These are phyloP conservation scores for Calcarius ornatus DNA, from an alignment of 2,113 vertebrate genomes.

Conservation along the genomic window DNA sequence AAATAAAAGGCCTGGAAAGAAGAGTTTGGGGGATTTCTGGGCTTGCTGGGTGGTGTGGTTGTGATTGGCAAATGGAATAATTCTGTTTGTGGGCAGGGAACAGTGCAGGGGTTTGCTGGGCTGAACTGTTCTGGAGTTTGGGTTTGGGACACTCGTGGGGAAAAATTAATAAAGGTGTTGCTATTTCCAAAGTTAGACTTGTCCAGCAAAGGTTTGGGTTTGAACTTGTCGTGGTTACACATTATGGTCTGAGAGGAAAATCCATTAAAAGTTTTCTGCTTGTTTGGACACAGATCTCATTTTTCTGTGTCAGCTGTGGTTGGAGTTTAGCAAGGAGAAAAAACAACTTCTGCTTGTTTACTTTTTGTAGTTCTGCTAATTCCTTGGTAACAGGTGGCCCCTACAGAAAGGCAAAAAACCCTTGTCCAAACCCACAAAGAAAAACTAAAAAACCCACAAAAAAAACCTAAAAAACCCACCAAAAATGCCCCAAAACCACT, in stretches of 20 bases:
- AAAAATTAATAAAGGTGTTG: not conserved
- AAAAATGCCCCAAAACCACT: accelerated
- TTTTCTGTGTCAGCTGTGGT: not conserved
- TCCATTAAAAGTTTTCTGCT: not conserved
- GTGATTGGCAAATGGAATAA: not conserved
- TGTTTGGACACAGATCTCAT: not conserved
- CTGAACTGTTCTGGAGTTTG: not conserved
- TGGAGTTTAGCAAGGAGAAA: not conserved
- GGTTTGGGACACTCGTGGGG: not conserved
- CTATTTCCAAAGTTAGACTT: not conserved
- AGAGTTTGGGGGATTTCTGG: not conserved
- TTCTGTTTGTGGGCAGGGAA: not conserved
- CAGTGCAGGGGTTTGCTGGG: not conserved
- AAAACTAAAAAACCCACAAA: not conserved
- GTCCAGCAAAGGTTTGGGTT: not conserved
- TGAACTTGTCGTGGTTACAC: not conserved
- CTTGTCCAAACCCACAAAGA: too few relatives aligned
- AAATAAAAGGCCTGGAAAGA: not conserved
- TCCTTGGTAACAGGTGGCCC: not conserved
- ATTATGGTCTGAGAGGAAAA: not conserved
- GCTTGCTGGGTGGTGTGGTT: not conserved
- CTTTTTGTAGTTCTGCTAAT: not conserved
- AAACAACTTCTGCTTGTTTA: not conserved
- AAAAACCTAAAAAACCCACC: not conserved
- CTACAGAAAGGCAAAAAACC: not conserved